Base-by-base conservation (phyloP, 2,888 invertebrate genomes). In the Druceiella hillmani region DNA sequence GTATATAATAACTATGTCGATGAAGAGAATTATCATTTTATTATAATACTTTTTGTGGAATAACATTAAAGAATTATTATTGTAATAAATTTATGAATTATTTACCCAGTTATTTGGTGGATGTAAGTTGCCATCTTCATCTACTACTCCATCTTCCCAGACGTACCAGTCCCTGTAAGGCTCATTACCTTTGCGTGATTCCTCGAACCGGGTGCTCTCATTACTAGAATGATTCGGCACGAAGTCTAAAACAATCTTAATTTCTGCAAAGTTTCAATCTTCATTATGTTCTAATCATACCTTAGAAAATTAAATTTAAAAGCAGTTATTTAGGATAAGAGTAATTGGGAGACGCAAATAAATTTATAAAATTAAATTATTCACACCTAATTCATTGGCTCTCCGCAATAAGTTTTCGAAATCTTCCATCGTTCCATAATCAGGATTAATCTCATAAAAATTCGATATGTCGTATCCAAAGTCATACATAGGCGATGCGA, bases 171-270 rank as follows among this genome's bases (percentile, higher is more conserved):
- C 76, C 20, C 72, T 76, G 58, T 82, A 88, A 2, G 78, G 79
- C 35, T 75, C 70, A 33, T 73, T 64, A 4, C 70, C 66, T 11
- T 72, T 66, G 5, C 79, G 63, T 6, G 91, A 90, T 49, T 79
- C 75, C 38, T 73, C 61, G 57, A 95, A 95, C 94, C 94, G 95
- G 27, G 78, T 75, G 55, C 90, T 87, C 54, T 87, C 74, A 53
- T 87, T 79, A 45, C 88, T 88, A 2, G 82, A 77, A 52, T 89
- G 88, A 59, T 84, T 84, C 3, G 84, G 84, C 13, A 84, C 83
- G 44, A 82, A 78, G 54, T 83, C 83, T 44, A 82, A 57, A 43
- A 82, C 63, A 29, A 81, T 69, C 62, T 76, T 77, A 13, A 80
- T 68, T 52, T 66, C 75, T 75, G 48, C 9, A 37, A 44, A 40